Percentiles rank a stretch among this genome's conserved stretches.
Conservation (phyloP, 2,797 vertebrate genomes). For the Melanotaenia trifasciata region DNA sequence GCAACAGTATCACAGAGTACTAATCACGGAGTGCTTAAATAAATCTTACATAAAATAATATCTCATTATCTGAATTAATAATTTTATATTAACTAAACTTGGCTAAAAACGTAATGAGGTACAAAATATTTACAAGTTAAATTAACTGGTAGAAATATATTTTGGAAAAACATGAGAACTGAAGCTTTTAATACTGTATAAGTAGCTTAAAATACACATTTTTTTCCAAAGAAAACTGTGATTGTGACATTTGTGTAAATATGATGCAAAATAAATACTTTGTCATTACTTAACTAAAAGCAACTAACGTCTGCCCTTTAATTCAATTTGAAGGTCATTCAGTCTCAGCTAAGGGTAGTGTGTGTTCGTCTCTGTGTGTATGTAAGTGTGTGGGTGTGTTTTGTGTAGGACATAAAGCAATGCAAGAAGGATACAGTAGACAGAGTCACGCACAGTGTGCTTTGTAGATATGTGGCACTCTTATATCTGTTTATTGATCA, state of each 20-base stretch:
- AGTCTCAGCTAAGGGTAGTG: constrained; percentile 37
- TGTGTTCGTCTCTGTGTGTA: constrained; percentile 21
- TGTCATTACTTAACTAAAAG: constrained; percentile 4
- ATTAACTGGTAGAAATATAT: too few species aligned
- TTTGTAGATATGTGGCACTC: constrained; percentile 75
- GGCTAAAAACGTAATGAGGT: too few species aligned
- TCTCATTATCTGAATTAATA: not conserved
- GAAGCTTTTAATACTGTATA: not conserved
- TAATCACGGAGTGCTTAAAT: not conserved
- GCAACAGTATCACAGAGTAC: not conserved
- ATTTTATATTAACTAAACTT: too few species aligned
- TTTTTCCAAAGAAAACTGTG: not conserved
- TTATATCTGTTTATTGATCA: constrained; percentile 83
- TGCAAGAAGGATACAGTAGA: constrained; percentile 58
- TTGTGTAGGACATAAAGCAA: constrained; percentile 34
- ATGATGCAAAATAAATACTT: constrained; percentile 25
- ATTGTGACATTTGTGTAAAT: not conserved
- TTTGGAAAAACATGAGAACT: not conserved
- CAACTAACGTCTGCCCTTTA: constrained; percentile 24
- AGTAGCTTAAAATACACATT: not conserved
- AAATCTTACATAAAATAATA: not conserved
- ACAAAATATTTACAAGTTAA: too few species aligned
- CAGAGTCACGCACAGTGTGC: constrained; percentile 56
- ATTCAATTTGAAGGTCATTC: constrained; percentile 63
- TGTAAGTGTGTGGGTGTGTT: constrained; percentile 24